These are phyloP conservation scores for Microtus pennsylvanicus DNA, from an alignment of 2,113 vertebrate genomes.

Conservation along the genomic window DNA sequence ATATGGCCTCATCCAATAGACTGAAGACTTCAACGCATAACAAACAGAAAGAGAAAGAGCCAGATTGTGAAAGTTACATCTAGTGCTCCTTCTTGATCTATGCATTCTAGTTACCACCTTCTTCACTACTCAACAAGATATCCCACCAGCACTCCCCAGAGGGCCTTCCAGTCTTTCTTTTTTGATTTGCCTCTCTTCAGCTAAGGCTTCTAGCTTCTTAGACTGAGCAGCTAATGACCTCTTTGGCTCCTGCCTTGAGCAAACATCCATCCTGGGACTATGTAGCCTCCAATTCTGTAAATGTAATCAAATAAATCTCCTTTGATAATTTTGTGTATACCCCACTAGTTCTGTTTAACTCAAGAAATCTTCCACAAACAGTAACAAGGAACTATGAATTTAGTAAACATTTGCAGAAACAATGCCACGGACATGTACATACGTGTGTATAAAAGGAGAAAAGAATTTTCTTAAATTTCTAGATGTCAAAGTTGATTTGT, in stretches of 20 bases:
- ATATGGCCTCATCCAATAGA: too few relatives aligned
- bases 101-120: neutral
- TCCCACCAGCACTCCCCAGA: too few relatives aligned
- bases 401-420: neutral
- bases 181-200: neutral
- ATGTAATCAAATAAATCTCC: neutral
- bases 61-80: neutral
- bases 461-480: slow-evolving; percentile 28
- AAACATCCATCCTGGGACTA: neutral
- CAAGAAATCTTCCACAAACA: neutral
- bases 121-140: neutral
- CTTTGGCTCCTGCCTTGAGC: neutral
- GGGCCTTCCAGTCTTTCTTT: neutral
- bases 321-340: neutral
- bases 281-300: neutral
- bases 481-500: neutral
- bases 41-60: neutral
- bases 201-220: too few relatives aligned
- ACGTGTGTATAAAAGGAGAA: neutral
- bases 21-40: neutral
- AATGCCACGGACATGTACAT: neutral
- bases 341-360: neutral
- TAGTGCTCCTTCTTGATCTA: neutral
- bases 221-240: neutral
- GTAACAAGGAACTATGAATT: neutral